Evolutionary conservation across 35 echinoderm and acorn worm genomes (phyloP).

Genomic region (Apostichopus californicus): DNA sequence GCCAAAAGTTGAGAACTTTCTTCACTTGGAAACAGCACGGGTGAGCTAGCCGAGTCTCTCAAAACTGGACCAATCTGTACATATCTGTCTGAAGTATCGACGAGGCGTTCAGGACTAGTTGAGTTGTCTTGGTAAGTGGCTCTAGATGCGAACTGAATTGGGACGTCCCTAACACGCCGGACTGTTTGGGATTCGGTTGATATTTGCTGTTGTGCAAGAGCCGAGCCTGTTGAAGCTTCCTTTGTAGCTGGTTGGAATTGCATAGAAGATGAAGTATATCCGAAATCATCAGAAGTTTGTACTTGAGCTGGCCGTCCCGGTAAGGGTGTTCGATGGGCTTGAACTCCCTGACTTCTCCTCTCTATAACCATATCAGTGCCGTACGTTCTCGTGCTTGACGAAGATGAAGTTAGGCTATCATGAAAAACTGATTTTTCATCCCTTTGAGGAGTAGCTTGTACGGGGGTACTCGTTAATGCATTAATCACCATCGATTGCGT

Average conservation of each 20-base stretch:
- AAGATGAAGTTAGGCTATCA: background rate
- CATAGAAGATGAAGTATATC: background rate
- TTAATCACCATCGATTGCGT: background rate
- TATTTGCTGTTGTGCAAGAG: background rate
- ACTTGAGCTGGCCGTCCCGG: slow-evolving; percentile 12
- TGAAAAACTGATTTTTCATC: slow-evolving; percentile 29
- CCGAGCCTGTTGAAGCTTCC: background rate
- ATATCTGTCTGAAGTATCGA: slow-evolving; percentile 35
- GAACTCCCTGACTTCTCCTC: slow-evolving; percentile 3
- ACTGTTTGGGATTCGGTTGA: slow-evolving; percentile 15
- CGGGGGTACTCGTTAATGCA: background rate
- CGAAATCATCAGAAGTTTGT: slow-evolving; percentile 1
- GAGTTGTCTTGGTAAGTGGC: slow-evolving; percentile 14
- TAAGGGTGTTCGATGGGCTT: background rate
- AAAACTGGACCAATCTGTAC: slow-evolving; percentile 42
- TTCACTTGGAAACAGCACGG: slow-evolving; percentile 28
- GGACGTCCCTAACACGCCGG: slow-evolving; percentile 26
- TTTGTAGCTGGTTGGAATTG: slow-evolving; percentile 39
- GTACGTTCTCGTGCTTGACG: background rate
- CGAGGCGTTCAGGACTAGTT: slow-evolving; percentile 11
- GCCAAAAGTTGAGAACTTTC: background rate
- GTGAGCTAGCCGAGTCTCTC: slow-evolving; percentile 35
- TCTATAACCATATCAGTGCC: background rate
- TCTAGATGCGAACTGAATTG: slow-evolving; percentile 26
- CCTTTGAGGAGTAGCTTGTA: slow-evolving; percentile 26